Conservation (phyloP, 2,888 invertebrate genomes). For the Synergus gifuensis region DNA sequence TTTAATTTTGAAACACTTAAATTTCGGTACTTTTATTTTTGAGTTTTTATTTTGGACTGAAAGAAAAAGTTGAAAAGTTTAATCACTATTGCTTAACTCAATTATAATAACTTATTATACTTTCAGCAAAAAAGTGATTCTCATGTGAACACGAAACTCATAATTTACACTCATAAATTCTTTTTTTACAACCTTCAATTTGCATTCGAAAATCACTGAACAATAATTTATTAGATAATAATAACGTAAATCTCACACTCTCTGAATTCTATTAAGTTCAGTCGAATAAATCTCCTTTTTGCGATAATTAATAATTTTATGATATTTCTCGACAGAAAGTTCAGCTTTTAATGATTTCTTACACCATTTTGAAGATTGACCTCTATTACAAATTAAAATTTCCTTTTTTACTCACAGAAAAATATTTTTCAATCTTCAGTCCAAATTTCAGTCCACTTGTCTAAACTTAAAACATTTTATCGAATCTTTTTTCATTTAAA, state of each 20-base stretch:
- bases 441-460: not conserved
- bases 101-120: no score
- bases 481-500: not conserved
- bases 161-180: not conserved
- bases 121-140: not conserved
- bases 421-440: not conserved
- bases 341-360: not conserved
- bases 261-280: not conserved
- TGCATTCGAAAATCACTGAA: not conserved
- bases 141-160: not conserved
- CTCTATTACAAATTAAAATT: constrained; percentile 6
- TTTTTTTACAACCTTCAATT: not conserved
- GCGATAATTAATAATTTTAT: not conserved
- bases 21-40: no score
- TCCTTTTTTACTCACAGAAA: not conserved
- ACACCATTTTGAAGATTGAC: not conserved
- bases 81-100: no score
- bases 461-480: not conserved
- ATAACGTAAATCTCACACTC: not conserved
- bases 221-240: not conserved
- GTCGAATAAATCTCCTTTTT: not conserved
- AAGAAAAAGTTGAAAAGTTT: no score
- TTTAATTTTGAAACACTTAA: no score
- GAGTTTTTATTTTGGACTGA: not conserved
- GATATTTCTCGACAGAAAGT: no score